These are phyloP conservation scores for Tetraodon nigroviridis DNA, from an alignment of 2,113 vertebrate genomes.

Conservation along the genomic window DNA sequence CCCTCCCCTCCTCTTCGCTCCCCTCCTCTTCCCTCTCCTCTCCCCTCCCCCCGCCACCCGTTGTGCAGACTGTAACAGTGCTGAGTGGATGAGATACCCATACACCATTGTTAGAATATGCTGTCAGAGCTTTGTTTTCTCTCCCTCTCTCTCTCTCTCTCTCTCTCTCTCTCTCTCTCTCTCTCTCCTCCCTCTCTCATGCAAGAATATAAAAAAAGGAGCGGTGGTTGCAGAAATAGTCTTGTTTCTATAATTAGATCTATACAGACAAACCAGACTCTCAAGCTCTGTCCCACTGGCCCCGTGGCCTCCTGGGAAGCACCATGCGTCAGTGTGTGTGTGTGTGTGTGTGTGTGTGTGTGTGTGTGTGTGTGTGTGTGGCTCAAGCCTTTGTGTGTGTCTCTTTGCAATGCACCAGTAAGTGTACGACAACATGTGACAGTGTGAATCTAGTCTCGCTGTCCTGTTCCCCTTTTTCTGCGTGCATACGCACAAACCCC, in stretches of 20 bases:
- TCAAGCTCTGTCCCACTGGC: constrained; percentile 65
- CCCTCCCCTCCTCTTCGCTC: constrained; percentile 38
- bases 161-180: constrained; percentile 8
- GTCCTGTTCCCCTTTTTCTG: constrained; percentile 21
- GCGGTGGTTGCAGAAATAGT: constrained; percentile 67
- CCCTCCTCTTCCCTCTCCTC: constrained; percentile 32
- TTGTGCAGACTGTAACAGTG: constrained; percentile 54
- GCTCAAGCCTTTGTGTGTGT: constrained; percentile 10
- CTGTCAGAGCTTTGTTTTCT: constrained; percentile 60
- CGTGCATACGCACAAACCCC: constrained; percentile 17
- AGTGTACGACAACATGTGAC: constrained; percentile 62
- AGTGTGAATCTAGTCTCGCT: constrained; percentile 45
- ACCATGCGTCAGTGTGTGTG: constrained; percentile 42
- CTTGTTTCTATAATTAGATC: constrained; percentile 72
- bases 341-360: constrained; percentile 18
- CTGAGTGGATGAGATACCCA: constrained; percentile 64
- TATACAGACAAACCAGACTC: constrained; percentile 68
- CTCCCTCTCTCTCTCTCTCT: constrained; percentile 21
- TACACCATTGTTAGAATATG: constrained; percentile 61
- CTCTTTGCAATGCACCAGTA: constrained; percentile 49
- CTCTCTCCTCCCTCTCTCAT: constrained; percentile 14
- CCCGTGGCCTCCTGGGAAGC: constrained; percentile 61
- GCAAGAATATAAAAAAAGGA: constrained; percentile 56
- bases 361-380: constrained; percentile 12
- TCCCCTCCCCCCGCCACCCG: constrained; percentile 37